Evolutionary conservation across 2,113 vertebrate species (phyloP), one percentile per base, ranked within the genome.

Genomic region (Electrona antarctica): DNA sequence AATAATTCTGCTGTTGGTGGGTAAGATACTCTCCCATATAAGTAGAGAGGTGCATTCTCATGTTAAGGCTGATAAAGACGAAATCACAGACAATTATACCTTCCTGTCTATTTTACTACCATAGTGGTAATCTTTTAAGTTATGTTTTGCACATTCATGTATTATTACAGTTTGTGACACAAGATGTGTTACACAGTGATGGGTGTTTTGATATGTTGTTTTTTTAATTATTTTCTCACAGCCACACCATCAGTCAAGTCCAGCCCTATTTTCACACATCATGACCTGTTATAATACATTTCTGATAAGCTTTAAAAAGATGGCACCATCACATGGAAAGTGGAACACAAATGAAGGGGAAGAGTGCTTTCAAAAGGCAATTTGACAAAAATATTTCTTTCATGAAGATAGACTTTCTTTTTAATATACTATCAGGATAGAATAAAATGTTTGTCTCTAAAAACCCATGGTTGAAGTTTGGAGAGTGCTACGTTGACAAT

Each of bases 301-400:
- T 91, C 82, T 87, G 79, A 77, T 82, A 82, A 80, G 56, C 74
- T 83, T 88, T 82, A 88, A 88, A 83, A 90, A 84, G 69, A 90
- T 90, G 91, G 92, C 90, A 92, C 88, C 50, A 72, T 88, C 82
- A 87, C 77, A 80, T 76, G 74, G 74, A 73, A 69, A 74, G 78
- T 41, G 74, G 74, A 64, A 74, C 64, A 79, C 73, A 74, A 79
- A 74, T 10, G 52, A 21, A 45, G 69, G 72, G 65, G 60, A 63
- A 57, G 48, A 62, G 60, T 67, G 56, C 73, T 71, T 74, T 80
- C 28, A 73, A 73, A 67, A 83, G 70, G 73, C 59, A 75, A 67
- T 88, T 79, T 84, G 86, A 88, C 67, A 88, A 90, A 91, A 88
- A 90, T 87, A 91, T 65, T 80, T 87, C 54, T 85, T 80, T 49